Evolutionary conservation across 2,888 invertebrate genomes (phyloP).

Genomic region (Eumacrocentrus americanus): DNA sequence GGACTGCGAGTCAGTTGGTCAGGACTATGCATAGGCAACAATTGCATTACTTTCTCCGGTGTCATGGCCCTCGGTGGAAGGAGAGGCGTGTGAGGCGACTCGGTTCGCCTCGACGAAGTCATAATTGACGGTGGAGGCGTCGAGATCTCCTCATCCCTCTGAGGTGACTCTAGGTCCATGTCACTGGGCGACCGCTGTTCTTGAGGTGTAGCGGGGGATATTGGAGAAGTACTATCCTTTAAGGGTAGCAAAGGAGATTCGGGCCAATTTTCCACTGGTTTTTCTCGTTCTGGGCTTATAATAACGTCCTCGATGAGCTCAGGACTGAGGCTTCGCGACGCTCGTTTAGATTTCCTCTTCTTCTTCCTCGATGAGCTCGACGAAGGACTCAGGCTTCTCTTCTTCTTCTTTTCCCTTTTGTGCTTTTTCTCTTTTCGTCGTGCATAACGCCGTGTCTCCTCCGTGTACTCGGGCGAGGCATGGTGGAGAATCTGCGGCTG

Average conservation of each 20-base stretch:
- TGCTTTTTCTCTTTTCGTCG: conserved; percentile 60
- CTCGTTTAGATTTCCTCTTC: conserved; percentile 70
- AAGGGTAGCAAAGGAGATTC: conserved; percentile 64
- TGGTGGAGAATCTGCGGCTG: conserved; percentile 34
- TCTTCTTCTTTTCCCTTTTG: conserved; percentile 77
- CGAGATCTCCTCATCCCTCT: conserved; percentile 33
- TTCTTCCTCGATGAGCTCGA: conserved; percentile 74
- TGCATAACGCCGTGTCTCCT: conserved; percentile 49
- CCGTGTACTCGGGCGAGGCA: conserved; percentile 47
- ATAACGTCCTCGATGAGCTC: conserved; percentile 39
- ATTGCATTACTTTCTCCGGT: conserved; percentile 16
- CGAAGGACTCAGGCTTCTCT: conserved; percentile 63
- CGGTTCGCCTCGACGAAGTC: conserved; percentile 50
- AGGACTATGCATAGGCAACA: conserved; percentile 37
- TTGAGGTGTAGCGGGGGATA: conserved; percentile 66
- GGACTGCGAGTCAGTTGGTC: conserved; percentile 45
- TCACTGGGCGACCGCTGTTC: conserved; percentile 59
- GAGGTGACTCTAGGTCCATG: conserved; percentile 55
- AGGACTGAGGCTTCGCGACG: conserved; percentile 73
- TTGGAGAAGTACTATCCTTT: conserved; percentile 67
- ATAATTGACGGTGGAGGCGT: conserved; percentile 43
- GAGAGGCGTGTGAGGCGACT: conserved; percentile 76
- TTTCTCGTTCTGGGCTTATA: conserved; percentile 59
- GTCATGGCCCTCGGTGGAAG: conserved; percentile 62
- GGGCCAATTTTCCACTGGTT: conserved; percentile 58